Base-by-base conservation (phyloP, 1,140 invertebrate species). In the Apis mellifera region DNA sequence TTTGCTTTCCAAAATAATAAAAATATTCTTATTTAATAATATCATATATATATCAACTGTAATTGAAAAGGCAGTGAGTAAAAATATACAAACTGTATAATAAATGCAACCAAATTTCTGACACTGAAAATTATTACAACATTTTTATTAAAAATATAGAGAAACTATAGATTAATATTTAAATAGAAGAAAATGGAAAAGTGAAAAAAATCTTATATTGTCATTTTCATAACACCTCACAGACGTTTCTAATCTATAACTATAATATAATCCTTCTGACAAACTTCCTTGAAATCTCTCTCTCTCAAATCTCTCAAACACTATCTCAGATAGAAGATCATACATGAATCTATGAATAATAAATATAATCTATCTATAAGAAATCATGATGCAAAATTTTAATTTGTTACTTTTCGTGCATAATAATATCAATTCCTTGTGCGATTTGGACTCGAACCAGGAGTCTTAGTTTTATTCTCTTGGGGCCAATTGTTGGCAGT, bases 401-500 rank as follows among this genome's bases (percentile, higher is more conserved):
- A 62, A 62, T 26, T n/a, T 55, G 7, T 55, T 23, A 26, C 60
- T 26, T 76, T 69, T 26, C 66, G 5, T 26, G 59, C 54, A n/a
- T 54, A 54, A 32, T 59, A 42, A 52, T 32, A 0, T 83, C 32
- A 87, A 79, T 86, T 84, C 83, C 55, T 86, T 0, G 80, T 82
- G 60, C 95, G 93, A 11, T 95, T 95, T 0, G 95, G 95, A 91
- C 95, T 96, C 75, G 95, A 95, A 82, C 95, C 92, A 17, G 95
- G 95, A 19, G 96, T 96, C 84, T 95, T 94, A 82, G 93, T 91
- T 59, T 92, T 93, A 50, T 82, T 72, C 26, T 94, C 93, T 50
- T 95, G 94, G 4, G 95, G 95, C 96, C 96, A 96, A 80, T 95
- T 95, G 83, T 95, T 95, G 4, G 95, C 96, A 17, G 96, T 95